These are phyloP conservation scores for Micropterix aruncella DNA, from an alignment of 2,888 invertebrate genomes.

Conservation along the genomic window DNA sequence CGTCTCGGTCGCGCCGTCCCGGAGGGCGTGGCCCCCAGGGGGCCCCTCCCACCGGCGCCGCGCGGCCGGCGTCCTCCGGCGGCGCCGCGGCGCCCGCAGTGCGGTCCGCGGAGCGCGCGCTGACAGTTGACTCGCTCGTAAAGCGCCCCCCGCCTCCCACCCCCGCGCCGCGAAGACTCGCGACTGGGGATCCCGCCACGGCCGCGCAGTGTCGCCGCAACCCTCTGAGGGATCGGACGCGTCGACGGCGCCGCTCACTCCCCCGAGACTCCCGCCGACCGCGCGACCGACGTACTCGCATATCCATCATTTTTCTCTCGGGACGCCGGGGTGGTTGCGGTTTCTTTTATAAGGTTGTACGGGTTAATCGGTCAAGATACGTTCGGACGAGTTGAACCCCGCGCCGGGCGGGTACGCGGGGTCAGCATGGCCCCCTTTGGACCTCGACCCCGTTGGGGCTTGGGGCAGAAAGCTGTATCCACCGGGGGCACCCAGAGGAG, in stretches of 20 bases:
- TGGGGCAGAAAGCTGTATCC: conserved; percentile 74
- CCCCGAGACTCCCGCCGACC: conserved; percentile 13
- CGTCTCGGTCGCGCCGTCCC: conserved; percentile 31
- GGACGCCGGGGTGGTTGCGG: conserved; percentile 9
- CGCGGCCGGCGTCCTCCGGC: conserved; percentile 35
- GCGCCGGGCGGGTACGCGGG: conserved; percentile 64
- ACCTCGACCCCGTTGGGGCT: conserved; percentile 58
- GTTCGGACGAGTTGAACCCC: conserved; percentile 63
- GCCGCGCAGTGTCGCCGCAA: conserved; percentile 42
- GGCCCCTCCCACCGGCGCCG: conserved; percentile 9
- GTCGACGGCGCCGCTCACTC: conserved; percentile 28
- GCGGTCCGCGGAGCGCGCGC: conserved; percentile 13
- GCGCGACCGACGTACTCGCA: conserved; percentile 32
- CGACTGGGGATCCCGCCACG: conserved; percentile 37
- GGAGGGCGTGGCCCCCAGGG: conserved; percentile 36
- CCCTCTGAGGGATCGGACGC: conserved; percentile 41
- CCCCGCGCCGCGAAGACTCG: conserved; percentile 38
- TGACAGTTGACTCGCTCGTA: conserved; percentile 11
- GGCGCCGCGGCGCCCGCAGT: conserved; percentile 35
- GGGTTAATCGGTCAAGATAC: conserved; percentile 38
- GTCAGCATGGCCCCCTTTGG: conserved; percentile 67
- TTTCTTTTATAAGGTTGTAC: conserved; percentile 13
- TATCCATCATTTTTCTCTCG: too few relatives aligned
- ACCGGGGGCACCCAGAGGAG: conserved; percentile 51
- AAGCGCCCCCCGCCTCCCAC: conserved; percentile 36